Conservation (phyloP, 2,113 vertebrate species). For the Seriola dumerili region DNA sequence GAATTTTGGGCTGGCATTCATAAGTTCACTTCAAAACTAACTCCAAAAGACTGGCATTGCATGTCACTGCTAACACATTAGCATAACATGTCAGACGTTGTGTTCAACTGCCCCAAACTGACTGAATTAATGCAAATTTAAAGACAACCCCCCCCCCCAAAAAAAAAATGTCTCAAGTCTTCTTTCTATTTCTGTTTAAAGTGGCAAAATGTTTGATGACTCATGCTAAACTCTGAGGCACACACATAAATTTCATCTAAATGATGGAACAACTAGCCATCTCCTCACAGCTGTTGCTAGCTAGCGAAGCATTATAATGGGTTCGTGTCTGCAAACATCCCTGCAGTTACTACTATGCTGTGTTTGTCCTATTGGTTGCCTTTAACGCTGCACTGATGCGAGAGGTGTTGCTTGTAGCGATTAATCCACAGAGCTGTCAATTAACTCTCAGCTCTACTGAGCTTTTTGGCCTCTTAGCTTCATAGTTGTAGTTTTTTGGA, state of each 20-base stretch:
- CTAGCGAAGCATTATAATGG: too few relatives aligned
- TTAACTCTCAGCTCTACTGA: not conserved
- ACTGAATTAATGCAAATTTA: too few relatives aligned
- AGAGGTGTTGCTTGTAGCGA: not conserved
- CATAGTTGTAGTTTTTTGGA: too few relatives aligned
- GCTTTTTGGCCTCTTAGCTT: not conserved
- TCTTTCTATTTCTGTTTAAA: too few relatives aligned
- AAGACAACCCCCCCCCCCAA: too few relatives aligned
- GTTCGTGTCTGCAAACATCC: not conserved
- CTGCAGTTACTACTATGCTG: not conserved
- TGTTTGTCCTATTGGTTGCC: not conserved
- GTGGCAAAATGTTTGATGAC: too few relatives aligned
- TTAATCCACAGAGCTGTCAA: not conserved
- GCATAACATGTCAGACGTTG: not conserved
- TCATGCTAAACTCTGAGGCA: too few relatives aligned
- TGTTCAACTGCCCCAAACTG: too few relatives aligned
- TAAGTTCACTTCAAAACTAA: not conserved
- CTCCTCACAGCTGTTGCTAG: too few relatives aligned
- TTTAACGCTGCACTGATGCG: not conserved
- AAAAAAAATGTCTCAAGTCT: too few relatives aligned
- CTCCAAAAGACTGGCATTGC: not conserved
- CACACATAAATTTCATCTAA: too few relatives aligned
- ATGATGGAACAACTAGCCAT: too few relatives aligned
- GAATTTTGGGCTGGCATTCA: not conserved
- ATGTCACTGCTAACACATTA: not conserved